Conservation (phyloP, 2,797 vertebrate species). For the Lepidocolaptes lacrymiger region DNA sequence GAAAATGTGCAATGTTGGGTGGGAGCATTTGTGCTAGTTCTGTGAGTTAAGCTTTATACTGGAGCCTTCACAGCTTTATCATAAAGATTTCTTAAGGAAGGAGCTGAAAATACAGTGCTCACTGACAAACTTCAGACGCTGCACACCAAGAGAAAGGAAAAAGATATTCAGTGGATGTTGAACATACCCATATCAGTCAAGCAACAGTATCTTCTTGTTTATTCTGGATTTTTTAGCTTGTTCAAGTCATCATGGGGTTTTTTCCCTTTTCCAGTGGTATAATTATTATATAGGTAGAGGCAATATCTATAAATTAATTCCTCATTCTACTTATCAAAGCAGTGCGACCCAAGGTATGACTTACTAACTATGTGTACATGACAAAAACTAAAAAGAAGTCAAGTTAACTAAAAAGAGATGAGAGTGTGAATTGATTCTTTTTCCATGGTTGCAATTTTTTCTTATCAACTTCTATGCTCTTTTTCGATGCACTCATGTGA, state of each 20-base stretch:
- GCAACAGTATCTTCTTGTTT: background rate
- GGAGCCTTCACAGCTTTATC: conserved; percentile 8
- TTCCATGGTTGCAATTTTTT: background rate
- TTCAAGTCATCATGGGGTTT: background rate
- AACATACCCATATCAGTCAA: background rate
- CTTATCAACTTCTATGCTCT: background rate
- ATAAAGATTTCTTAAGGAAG: conserved; percentile 34
- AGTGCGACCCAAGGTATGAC: background rate
- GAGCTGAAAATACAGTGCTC: background rate
- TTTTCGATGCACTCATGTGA: background rate
- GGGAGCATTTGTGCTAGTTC: conserved; percentile 7
- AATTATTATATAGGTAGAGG: conserved; percentile 8
- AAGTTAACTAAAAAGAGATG: conserved; percentile 42
- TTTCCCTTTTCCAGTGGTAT: background rate
- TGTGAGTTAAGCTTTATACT: background rate
- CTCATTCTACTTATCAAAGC: background rate
- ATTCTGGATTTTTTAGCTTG: background rate
- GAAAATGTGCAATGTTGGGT: background rate
- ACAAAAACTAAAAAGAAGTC: background rate
- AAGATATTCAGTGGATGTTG: background rate
- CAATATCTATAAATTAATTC: background rate
- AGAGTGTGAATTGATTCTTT: background rate
- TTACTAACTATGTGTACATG: background rate
- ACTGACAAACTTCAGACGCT: conserved; percentile 15
- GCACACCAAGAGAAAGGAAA: background rate